Evolutionary conservation across 2,113 vertebrate species (phyloP).

Genomic region (Malurus cyaneus): DNA sequence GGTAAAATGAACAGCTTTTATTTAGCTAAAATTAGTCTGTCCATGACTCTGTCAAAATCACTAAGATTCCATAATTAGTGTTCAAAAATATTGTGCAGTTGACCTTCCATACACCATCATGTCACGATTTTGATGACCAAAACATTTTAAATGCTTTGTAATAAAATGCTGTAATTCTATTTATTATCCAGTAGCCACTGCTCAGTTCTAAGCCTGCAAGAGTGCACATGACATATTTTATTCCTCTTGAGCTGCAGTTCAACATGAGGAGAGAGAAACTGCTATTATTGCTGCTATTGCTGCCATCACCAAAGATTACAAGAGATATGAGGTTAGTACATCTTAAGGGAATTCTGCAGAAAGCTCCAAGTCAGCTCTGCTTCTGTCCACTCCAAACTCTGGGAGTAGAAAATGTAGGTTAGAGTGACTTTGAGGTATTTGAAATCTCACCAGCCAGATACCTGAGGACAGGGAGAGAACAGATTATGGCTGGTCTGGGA

Average conservation of each 20-base stretch:
- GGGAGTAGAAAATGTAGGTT: background rate
- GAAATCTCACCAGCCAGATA: background rate
- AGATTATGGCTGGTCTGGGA: background rate
- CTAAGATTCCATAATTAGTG: background rate
- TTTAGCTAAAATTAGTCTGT: background rate
- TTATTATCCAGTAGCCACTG: background rate
- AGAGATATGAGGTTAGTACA: background rate
- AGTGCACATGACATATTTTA: background rate
- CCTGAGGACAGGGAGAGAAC: background rate
- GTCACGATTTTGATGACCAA: background rate
- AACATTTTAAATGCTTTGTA: background rate
- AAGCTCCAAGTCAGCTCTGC: background rate
- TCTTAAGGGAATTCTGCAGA: background rate
- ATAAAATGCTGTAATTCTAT: background rate
- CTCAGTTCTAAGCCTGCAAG: background rate
- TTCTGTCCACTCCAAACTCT: background rate
- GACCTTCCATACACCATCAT: background rate
- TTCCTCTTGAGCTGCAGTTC: background rate
- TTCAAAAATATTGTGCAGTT: background rate
- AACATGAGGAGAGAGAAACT: background rate
- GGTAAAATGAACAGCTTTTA: background rate
- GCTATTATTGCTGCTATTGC: background rate
- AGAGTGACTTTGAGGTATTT: background rate
- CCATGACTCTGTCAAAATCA: background rate
- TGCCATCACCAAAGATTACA: background rate